phyloP scores from a whole-genome alignment of 1,140 invertebrate genomes.

The Caerostris extrusa region DNA sequence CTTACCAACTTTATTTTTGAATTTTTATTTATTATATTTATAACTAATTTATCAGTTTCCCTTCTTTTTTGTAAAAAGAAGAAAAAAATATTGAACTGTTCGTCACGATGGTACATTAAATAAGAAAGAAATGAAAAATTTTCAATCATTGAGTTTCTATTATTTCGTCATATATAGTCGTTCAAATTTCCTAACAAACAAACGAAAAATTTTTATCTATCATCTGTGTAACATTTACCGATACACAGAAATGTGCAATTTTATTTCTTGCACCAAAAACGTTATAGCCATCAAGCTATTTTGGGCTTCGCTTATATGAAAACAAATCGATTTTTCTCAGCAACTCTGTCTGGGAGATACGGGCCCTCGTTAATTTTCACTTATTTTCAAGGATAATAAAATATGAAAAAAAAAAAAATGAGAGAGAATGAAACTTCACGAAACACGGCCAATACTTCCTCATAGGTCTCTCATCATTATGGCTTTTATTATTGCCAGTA shows the following conservation, averaged over 20 bases:
- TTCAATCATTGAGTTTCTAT: neutral
- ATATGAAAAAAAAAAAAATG: neutral
- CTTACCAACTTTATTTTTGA: too few species aligned
- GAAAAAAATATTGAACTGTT: too few species aligned
- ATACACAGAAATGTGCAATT: slow-evolving; percentile 15
- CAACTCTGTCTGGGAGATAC: neutral
- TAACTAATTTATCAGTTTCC: too few species aligned
- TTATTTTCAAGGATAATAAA: slow-evolving; percentile 56
- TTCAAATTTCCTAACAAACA: slow-evolving; percentile 25
- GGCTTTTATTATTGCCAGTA: neutral
- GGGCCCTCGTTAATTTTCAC: slow-evolving; percentile 44
- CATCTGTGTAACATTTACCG: slow-evolving; percentile 46
- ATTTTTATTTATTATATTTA: too few species aligned
- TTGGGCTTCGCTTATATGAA: neutral
- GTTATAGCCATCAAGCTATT: neutral
- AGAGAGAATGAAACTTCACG: neutral
- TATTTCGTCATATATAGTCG: neutral
- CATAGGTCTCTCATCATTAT: neutral
- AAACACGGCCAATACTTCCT: neutral
- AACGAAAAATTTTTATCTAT: slow-evolving; percentile 32
- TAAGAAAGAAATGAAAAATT: neutral
- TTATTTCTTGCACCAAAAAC: neutral
- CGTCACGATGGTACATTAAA: too few species aligned
- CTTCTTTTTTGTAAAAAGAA: too few species aligned
- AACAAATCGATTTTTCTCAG: slow-evolving; percentile 27